phyloP scores from a whole-genome alignment of 2,888 invertebrate species.

The Mactromeris polynyma region DNA sequence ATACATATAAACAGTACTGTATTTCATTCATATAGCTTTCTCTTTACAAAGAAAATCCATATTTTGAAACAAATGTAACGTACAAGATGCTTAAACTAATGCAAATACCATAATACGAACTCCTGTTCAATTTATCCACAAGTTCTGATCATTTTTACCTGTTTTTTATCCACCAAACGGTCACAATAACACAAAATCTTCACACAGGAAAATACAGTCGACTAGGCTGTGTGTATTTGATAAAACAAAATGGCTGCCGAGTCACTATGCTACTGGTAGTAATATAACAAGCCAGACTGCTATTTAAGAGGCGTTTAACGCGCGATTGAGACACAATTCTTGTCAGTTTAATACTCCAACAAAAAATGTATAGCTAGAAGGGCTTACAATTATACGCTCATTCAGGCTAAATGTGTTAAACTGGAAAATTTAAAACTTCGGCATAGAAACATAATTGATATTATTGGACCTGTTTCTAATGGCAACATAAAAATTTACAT shows the following conservation, averaged over 20 bases:
- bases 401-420: neutral
- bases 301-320: constrained; percentile 63
- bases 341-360: constrained; percentile 27
- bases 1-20: neutral
- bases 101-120: neutral
- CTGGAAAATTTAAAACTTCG: neutral
- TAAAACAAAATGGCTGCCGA: constrained; percentile 43
- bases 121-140: neutral
- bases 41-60: constrained; percentile 33
- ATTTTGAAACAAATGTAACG: neutral
- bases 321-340: constrained; percentile 30
- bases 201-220: constrained; percentile 20
- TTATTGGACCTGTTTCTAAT: no score
- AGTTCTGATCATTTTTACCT: neutral
- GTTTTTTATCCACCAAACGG: constrained; percentile 15
- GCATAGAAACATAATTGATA: neutral
- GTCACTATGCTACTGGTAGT: constrained; percentile 30
- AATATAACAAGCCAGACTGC: constrained; percentile 38
- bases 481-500: no score
- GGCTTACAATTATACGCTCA: neutral
- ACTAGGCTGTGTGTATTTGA: constrained; percentile 22
- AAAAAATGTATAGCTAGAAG: neutral
- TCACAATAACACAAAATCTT: constrained; percentile 30
- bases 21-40: constrained; percentile 15
- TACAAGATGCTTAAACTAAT: neutral